Evolutionary conservation across 2,797 vertebrate genomes (phyloP), one percentile per base, ranked within the genome.

Genomic region (Phylloscopus collybita): DNA sequence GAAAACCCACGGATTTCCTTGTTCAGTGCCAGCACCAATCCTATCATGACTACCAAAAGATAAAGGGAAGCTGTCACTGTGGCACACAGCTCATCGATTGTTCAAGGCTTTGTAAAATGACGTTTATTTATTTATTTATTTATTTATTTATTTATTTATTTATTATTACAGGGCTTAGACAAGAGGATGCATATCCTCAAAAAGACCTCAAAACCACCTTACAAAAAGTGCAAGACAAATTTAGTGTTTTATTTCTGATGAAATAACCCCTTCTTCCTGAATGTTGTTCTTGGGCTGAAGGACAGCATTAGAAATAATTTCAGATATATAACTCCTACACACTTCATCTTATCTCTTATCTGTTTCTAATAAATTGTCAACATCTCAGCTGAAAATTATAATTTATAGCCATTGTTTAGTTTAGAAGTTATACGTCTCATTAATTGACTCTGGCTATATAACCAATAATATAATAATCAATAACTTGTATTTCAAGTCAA

Each of bases 321-420:
- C 50, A 57, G n/a, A 34, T 45, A 32, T n/a, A 18, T 36, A 93
- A 75, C 6, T 59, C 80, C 42, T 29, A 30, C 17, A 38, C 11
- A 44, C 22, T 59, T 30, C 8, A 14, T 34, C 6, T 50, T 51
- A 20, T 57, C 10, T 53, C 61, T 36, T 29, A 70, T 10, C 22
- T 90, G 47, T 73, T 87, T 85, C 73, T 61, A 57, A 25, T 20
- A 42, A 53, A 6, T 84, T 84, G 38, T 25, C 34, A 95, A 49
- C 16, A 78, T 61, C 23, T 36, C 42, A 80, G 69, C 67, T 72
- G 80, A 81, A 95, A 97, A 88, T 90, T 66, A 42, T 61, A 40
- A 86, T 92, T 96, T 92, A 88, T 75, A 96, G 79, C 20, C 50
- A 94, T 44, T 19, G 91, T 86, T 94, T 85, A 92, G 26, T 84